Conservation (phyloP, 2,797 vertebrate genomes). For the Halcyon smyrnensis region DNA sequence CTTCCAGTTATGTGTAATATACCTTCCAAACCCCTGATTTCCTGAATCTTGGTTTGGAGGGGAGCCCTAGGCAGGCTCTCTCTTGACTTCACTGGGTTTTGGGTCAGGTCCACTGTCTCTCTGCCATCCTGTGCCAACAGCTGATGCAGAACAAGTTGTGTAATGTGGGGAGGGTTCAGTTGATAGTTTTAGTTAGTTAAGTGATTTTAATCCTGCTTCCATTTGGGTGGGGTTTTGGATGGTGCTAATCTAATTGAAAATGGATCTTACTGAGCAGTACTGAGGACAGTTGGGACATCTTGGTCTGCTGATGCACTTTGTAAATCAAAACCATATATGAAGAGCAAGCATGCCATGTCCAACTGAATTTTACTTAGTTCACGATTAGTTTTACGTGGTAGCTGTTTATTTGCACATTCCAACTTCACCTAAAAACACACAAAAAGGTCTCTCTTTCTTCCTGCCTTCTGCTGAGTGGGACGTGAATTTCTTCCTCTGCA, state of each 20-base stretch:
- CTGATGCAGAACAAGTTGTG: background rate
- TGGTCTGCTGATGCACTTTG: background rate
- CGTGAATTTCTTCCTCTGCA: background rate
- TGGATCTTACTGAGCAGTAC: background rate
- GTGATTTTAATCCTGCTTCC: background rate
- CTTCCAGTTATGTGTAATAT: background rate
- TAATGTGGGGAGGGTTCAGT: background rate
- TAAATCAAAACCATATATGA: background rate
- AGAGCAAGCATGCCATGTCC: background rate
- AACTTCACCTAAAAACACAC: background rate
- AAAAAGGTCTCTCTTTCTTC: background rate
- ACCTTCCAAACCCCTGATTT: background rate
- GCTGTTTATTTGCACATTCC: background rate
- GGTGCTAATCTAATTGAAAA: background rate
- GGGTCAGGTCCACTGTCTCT: background rate
- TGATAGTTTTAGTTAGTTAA: background rate
- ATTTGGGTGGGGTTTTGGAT: background rate
- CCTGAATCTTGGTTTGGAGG: background rate
- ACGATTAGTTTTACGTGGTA: fast-evolving
- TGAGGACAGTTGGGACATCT: background rate
- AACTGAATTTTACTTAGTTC: background rate
- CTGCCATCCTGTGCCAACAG: background rate
- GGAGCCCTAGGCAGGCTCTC: background rate
- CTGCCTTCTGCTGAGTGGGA: background rate
- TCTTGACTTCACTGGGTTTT: background rate